A percentile compares a stretch with the other conserved stretches of the same genome.
These are phyloP conservation scores for Drosophila watanabei DNA, from an alignment of 1,140 invertebrate genomes.

Conservation along the genomic window DNA sequence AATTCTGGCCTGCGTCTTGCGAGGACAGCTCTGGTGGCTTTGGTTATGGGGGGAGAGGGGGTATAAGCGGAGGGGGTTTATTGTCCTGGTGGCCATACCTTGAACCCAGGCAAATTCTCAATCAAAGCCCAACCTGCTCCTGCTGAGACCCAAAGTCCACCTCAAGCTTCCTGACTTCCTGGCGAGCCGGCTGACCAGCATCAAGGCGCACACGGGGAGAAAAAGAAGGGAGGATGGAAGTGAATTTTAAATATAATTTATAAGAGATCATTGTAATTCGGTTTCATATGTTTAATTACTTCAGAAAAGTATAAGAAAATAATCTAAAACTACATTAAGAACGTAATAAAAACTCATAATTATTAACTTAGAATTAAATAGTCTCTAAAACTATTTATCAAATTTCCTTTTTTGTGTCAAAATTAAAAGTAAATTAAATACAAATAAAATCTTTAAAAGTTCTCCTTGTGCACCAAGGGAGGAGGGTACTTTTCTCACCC, in stretches of 20 bases:
- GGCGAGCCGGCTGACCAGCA: conserved; percentile 51
- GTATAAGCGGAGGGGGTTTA: conserved; percentile 14
- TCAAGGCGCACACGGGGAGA: conserved; percentile 29
- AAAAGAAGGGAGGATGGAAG: accelerated
- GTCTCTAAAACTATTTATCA: background rate
- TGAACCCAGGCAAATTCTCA: conserved; percentile 46
- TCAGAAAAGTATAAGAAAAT: background rate
- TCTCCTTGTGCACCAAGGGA: background rate
- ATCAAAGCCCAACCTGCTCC: conserved; percentile 13
- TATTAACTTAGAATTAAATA: no score
- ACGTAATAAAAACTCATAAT: no score
- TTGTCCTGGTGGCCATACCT: conserved; percentile 68
- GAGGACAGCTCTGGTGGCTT: background rate
- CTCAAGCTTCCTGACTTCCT: conserved; percentile 65
- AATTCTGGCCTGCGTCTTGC: conserved; percentile 58
- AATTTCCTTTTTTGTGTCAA: background rate
- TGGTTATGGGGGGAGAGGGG: background rate
- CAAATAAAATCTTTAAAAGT: background rate
- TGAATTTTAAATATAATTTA: background rate
- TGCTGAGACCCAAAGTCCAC: conserved; percentile 23
- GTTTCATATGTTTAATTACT: no score
- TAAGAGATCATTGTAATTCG: no score
- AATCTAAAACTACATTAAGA: background rate
- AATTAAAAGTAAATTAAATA: background rate
- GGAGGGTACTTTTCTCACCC: no score